Conservation (phyloP, 2,888 invertebrate species). For the Drosophila aldrichi region DNA sequence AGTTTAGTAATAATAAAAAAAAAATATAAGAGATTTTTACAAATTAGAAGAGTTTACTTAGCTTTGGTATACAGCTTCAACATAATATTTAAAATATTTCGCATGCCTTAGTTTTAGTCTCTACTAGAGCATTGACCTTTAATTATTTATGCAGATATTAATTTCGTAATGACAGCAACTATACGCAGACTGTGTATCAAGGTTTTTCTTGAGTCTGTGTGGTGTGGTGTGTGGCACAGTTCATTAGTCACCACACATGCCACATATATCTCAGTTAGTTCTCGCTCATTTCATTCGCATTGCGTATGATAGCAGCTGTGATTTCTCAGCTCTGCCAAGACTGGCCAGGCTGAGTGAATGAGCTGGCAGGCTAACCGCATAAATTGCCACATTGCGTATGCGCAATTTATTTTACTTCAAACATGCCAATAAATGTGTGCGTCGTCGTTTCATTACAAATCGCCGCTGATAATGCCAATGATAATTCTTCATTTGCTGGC, state of each 20-base stretch:
- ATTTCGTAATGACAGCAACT: slow-evolving; percentile 1
- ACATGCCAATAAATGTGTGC: slow-evolving; percentile 28
- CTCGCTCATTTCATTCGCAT: slow-evolving; percentile 29
- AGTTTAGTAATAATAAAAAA: too few species aligned
- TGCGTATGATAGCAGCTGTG: slow-evolving; percentile 27
- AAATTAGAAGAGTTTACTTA: too few species aligned
- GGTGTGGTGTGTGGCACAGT: slow-evolving; percentile 15
- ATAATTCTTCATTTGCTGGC: slow-evolving; percentile 59
- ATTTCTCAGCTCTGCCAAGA: slow-evolving; percentile 33
- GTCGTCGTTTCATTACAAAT: slow-evolving; percentile 46
- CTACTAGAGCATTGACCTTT: not conserved
- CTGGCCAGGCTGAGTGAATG: slow-evolving; percentile 40
- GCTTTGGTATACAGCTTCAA: not conserved
- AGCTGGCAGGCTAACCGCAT: slow-evolving; percentile 46
- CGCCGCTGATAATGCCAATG: slow-evolving; percentile 37
- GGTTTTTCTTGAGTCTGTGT: not conserved
- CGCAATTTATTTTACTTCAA: slow-evolving; percentile 54
- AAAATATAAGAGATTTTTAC: too few species aligned
- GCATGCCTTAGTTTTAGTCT: too few species aligned
- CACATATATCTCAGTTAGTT: slow-evolving; percentile 32
- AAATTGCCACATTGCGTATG: slow-evolving; percentile 62
- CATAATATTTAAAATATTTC: not conserved
- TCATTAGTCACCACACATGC: slow-evolving; percentile 34
- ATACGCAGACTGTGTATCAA: not conserved
- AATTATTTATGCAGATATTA: slow-evolving; percentile 4